phyloP scores from a whole-genome alignment of 1,140 invertebrate genomes.

The Ips nitidus region DNA sequence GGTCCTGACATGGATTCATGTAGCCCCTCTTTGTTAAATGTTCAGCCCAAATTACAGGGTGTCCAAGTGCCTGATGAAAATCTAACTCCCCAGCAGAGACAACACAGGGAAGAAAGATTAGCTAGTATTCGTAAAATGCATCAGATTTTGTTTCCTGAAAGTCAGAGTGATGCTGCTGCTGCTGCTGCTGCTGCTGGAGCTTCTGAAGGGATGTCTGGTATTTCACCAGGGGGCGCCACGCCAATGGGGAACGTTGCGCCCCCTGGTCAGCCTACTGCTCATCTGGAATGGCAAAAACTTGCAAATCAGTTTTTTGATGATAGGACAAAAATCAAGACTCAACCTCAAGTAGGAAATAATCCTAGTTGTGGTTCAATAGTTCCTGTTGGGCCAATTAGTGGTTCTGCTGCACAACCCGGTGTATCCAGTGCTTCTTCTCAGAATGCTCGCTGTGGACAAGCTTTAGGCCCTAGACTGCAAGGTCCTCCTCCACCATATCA shows the following conservation, averaged over 20 bases:
- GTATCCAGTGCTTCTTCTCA: conserved; percentile 21
- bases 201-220: conserved; percentile 42
- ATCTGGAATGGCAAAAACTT: conserved; percentile 86
- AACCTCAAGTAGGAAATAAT: conserved; percentile 40
- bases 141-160: conserved; percentile 86
- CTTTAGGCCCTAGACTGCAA: conserved; percentile 64
- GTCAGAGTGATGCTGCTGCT: conserved; percentile 54
- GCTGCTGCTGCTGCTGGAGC: conserved; percentile 36
- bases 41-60: conserved; percentile 67
- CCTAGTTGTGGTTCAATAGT: conserved; percentile 30
- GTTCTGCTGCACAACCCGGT: conserved; percentile 28
- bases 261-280: conserved; percentile 55
- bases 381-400: conserved; percentile 41
- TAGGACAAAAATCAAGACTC: conserved; percentile 51
- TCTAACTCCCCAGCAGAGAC: conserved; percentile 92
- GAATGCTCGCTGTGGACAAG: conserved; percentile 53
- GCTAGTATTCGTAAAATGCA: conserved; percentile 91
- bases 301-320: conserved; percentile 83
- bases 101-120: conserved; percentile 88
- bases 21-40: conserved; percentile 57
- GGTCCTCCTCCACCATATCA: conserved; percentile 87
- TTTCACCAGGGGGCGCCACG: conserved; percentile 44
- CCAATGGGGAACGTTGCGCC: conserved; percentile 37
- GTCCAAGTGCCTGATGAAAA: conserved; percentile 95
- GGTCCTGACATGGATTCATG: conserved; percentile 52